Percentiles rank a stretch among this genome's conserved stretches.
Evolutionary conservation across 92 coral and sea anemone species (phyloP).

Genomic region (Parazoanthus swiftii): DNA sequence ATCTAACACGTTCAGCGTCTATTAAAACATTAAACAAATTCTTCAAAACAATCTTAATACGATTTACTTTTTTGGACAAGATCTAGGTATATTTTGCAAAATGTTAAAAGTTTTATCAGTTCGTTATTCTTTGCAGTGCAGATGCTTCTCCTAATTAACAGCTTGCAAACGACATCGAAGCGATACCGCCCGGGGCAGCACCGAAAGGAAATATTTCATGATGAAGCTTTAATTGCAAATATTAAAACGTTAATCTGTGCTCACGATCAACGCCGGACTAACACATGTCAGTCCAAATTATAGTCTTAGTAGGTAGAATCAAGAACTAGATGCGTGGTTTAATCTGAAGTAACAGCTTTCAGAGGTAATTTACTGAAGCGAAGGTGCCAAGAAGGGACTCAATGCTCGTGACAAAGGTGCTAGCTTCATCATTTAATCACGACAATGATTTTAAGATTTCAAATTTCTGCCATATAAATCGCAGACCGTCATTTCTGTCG

Average conservation of each 20-base stretch:
- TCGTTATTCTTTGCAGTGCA: neutral
- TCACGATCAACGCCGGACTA: constrained; percentile 23
- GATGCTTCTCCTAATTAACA: neutral
- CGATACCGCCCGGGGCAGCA: constrained; percentile 21
- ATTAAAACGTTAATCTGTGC: constrained; percentile 24
- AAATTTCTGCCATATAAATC: constrained; percentile 14
- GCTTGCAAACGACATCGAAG: neutral
- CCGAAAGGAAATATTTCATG: constrained; percentile 12
- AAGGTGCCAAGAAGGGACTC: neutral
- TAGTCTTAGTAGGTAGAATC: neutral
- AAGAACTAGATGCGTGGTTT: neutral
- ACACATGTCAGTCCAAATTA: constrained; percentile 16
- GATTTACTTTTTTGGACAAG: neutral
- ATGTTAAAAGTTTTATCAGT: neutral
- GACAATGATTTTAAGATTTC: constrained; percentile 2
- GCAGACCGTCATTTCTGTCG: constrained; percentile 12
- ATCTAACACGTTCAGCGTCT: too few relatives aligned
- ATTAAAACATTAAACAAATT: neutral
- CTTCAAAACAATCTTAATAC: too few relatives aligned
- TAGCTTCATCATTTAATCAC: constrained; percentile 1
- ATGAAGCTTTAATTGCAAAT: constrained; percentile 40
- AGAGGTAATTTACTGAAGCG: neutral
- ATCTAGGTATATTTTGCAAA: neutral
- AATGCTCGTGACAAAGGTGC: neutral
- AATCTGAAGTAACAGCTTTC: neutral